Evolutionary conservation across 1,140 invertebrate species (phyloP), one percentile per base, ranked within the genome.

Genomic region (Calliopsis andreniformis): DNA sequence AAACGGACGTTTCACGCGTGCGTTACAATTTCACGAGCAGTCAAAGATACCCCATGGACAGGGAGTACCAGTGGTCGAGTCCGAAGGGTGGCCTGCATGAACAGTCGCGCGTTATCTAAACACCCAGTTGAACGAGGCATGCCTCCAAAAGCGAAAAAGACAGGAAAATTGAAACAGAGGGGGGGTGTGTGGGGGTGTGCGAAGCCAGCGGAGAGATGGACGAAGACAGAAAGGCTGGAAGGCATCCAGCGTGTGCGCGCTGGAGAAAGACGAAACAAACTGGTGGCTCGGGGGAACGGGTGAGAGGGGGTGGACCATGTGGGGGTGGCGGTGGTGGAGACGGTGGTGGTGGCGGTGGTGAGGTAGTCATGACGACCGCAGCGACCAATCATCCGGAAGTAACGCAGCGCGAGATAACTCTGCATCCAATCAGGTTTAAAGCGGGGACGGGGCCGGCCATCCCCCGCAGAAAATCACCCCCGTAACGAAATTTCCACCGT

Each of bases 391-490:
- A 92, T 92, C 91, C 91, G 91, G 91, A 92, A 92, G 90, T 91
- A 92, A 92, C 90, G 89, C 87, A 88, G 82, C 91, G 90, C 90
- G 91, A 92, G 91, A 92, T 92, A 92, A 92, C 91, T 92, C 91
- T 91, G 90, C 90, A 92, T 92, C 91, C 91, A 92, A 92, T 92
- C 91, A 92, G 91, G 87, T 92, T 91, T 92, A 92, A 90, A 89
- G 87, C 81, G 88, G 87, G 84, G 78, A 81, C 68, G 82, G 85
- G 86, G 84, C 79, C 85, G 85, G 85, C 88, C 79, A 86, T 85
- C 87, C 85, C 87, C 86, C 86, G 84, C 77, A 73, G 82, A 84
- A 84, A 84, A 84, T 84, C 83, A 84, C 83, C 83, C 82, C 83
- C 83, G 82, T 84, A 80, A 79, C 83, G 68, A 85, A 85, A 85